phyloP scores from a whole-genome alignment of 2,888 invertebrate genomes.

The Aphodius sticticus region DNA sequence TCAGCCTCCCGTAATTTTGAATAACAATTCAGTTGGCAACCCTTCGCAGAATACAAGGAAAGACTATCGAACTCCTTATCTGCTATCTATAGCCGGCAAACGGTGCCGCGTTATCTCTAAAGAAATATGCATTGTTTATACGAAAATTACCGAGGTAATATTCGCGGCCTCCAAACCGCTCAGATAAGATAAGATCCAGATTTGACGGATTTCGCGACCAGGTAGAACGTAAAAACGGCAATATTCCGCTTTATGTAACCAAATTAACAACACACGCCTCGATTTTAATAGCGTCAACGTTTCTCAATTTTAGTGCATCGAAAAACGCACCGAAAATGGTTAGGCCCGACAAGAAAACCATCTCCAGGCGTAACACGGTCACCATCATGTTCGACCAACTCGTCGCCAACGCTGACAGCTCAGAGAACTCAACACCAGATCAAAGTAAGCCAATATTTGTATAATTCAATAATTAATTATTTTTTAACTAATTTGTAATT shows the following conservation, averaged over 20 bases:
- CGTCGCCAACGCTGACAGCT: slow-evolving; percentile 54
- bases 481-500: not conserved
- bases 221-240: not conserved
- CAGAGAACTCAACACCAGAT: slow-evolving; percentile 43
- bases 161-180: not conserved
- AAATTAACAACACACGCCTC: not conserved
- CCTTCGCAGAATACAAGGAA: not conserved
- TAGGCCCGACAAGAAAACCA: slow-evolving; percentile 45
- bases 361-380: slow-evolving; percentile 54
- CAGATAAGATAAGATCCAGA: slow-evolving; percentile 18
- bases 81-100: not conserved
- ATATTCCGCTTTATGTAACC: slow-evolving; percentile 11
- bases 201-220: not conserved
- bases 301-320: not conserved
- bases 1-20: too few relatives aligned
- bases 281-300: not conserved
- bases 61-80: not conserved
- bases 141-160: not conserved
- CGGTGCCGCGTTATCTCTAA: not conserved
- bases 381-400: slow-evolving; percentile 57
- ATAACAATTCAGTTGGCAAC: too few relatives aligned
- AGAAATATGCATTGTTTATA: not conserved
- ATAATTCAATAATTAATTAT: slow-evolving; percentile 6
- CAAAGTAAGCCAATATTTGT: slow-evolving; percentile 27
- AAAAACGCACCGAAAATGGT: slow-evolving; percentile 42